These are phyloP conservation scores for Ischnus inquisitorius DNA, from an alignment of 2,888 invertebrate species.

Conservation along the genomic window DNA sequence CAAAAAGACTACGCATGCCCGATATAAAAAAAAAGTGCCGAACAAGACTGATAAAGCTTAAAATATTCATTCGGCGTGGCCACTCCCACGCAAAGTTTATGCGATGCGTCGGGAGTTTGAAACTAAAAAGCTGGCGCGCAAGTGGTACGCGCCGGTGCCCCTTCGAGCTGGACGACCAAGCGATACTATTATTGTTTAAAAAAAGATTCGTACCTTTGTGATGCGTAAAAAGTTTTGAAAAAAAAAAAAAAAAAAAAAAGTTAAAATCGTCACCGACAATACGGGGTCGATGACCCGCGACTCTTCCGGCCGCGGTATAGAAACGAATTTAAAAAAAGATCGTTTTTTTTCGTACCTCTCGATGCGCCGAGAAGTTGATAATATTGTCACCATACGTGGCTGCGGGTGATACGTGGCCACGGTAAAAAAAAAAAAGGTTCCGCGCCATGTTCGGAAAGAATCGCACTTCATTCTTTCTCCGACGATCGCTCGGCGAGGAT, in stretches of 20 bases:
- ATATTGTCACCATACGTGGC: background rate
- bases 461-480: slow-evolving; percentile 1
- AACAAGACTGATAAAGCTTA: slow-evolving; percentile 5
- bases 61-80: slow-evolving; percentile 47
- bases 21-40: slow-evolving; percentile 7
- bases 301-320: background rate
- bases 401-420: background rate
- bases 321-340: background rate
- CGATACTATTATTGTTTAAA: slow-evolving; percentile 20
- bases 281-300: background rate
- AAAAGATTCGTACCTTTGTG: slow-evolving; percentile 28
- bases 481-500: background rate
- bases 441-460: background rate
- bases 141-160: background rate
- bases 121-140: slow-evolving; percentile 1
- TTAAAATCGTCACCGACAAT: slow-evolving; percentile 13
- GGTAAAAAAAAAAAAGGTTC: slow-evolving; percentile 14
- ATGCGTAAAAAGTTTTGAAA: slow-evolving; percentile 29
- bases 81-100: slow-evolving; percentile 30
- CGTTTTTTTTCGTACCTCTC: background rate
- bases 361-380: background rate
- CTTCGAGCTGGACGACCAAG: slow-evolving; percentile 3
- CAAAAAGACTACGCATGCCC: slow-evolving; percentile 18
- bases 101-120: slow-evolving; percentile 23
- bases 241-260: slow-evolving; percentile 41